Conservation (phyloP, 2,113 vertebrate genomes). For the Oreotrochilus melanogaster region DNA sequence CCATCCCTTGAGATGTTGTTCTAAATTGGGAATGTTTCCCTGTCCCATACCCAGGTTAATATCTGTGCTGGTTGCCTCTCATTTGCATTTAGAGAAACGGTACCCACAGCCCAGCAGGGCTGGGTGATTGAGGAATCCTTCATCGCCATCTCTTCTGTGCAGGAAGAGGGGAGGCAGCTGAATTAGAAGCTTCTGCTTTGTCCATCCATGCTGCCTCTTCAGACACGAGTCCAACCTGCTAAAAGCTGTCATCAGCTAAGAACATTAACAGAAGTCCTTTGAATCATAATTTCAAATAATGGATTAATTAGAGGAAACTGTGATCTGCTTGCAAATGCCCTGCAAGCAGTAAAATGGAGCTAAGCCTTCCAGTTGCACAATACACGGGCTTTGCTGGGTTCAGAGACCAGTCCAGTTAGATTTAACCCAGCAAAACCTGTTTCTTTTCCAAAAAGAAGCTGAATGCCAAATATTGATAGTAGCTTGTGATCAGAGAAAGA, state of each 20-base stretch:
- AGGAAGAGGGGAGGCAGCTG: not conserved
- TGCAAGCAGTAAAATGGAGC: not conserved
- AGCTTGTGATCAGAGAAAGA: not conserved
- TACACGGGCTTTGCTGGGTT: not conserved
- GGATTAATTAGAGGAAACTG: slow-evolving; percentile 45
- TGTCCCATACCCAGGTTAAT: not conserved
- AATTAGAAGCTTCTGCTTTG: not conserved
- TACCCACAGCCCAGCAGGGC: not conserved
- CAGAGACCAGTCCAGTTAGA: not conserved
- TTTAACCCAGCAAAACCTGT: not conserved
- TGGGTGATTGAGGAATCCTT: not conserved
- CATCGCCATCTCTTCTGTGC: fast-evolving
- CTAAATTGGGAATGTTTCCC: not conserved
- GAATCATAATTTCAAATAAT: slow-evolving; percentile 47
- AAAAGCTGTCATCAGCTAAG: not conserved
- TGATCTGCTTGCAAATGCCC: slow-evolving; percentile 15
- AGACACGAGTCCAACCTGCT: not conserved
- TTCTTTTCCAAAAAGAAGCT: not conserved
- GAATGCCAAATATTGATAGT: not conserved
- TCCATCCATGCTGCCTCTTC: not conserved
- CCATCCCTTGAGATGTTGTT: not conserved
- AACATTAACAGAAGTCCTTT: slow-evolving; percentile 13
- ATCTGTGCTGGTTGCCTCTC: not conserved
- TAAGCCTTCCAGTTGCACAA: not conserved
- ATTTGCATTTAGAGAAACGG: not conserved